phyloP scores from a whole-genome alignment of 2,113 vertebrate species.

The western clawed frog (Xenopus tropicalis) region UCB_Xtro_10.0 CM004446.2:127289501-127290000 shows the following conservation, averaged over 20 bases:
- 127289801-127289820: background rate
- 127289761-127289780: conserved; percentile 91
- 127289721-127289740: conserved; percentile 77
- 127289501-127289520: conserved; percentile 82
- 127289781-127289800: background rate
- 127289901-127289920: no score
- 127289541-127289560: background rate
- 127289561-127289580: background rate
- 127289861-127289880: no score
- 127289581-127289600: conserved; percentile 65
- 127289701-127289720: conserved; percentile 44
- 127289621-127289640: conserved; percentile 94
- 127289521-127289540: background rate
- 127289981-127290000: no score
- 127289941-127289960: no score
- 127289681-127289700: conserved; percentile 63
- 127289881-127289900: no score
- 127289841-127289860: no score
- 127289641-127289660: conserved; percentile 94
- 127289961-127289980: no score
- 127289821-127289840: no score
- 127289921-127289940: no score
- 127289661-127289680: conserved; percentile 97
- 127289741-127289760: conserved; percentile 85
- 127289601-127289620: conserved; percentile 96